Base-by-base conservation (phyloP, 92 coral and sea anemone species). In the Phymanthus crucifer region DNA sequence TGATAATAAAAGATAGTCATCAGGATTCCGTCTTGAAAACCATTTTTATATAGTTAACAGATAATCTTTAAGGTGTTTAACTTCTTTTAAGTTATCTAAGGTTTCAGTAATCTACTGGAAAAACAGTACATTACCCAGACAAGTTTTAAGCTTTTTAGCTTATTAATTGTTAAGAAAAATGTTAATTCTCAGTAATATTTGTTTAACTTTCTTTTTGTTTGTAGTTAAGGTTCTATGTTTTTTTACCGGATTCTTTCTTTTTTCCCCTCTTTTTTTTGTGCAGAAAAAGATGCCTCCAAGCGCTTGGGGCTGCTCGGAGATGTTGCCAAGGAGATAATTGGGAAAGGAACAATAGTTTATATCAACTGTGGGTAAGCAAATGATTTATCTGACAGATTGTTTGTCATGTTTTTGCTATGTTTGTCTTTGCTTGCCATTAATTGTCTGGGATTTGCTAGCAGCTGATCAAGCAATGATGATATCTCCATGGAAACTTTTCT, bases 351-450 rank as follows among this genome's bases (percentile, higher is more conserved):
- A 31, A 79, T 95, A 89, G 99, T 93, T 3, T 89, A 72, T 80
- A 70, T 95, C 54, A 89, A 95, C 80, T 95, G 99, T 89, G 98
- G 99, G 99, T 95, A 79, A 64, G 99, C 84, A 61, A 61, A n/a
- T 24, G 29, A 27, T 61, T 26, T 24, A 12, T 12, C 26, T 27
- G 14, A 23, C 23, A 19, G 5, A 54, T 23, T 27, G 4, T 54
- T 19, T 54, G 26, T 57, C 66, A 57, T 3, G 6, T 1, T 61
- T 12, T 5, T 29, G 19, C 16, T 29, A 8, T 61, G 35, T 61
- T 61, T 61, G 35, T 29, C 8, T 19, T 52, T 61, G 67, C 9
- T 61, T 26, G 67, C 12, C 33, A 24, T 23, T 61, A 61, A n/a
- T 29, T 0, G 68, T 61, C 68, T 61, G 13, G 32, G 4, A 61